phyloP scores from a whole-genome alignment of 2,113 vertebrate species.

The Helogale parvula region DNA sequence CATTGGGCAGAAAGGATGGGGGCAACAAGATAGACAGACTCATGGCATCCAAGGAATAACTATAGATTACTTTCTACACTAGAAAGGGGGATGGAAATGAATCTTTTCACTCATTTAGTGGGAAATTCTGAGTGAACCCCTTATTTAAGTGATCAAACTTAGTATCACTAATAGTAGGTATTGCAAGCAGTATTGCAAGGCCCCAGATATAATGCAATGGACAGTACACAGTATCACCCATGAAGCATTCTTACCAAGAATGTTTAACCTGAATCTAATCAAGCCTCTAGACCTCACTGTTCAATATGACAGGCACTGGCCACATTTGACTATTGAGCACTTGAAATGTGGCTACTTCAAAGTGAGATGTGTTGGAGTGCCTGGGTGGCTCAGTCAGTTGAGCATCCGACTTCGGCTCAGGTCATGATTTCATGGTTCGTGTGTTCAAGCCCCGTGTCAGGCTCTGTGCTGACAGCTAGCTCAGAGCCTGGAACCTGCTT shows the following conservation, averaged over 20 bases:
- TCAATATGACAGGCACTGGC: neutral
- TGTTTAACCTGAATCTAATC: neutral
- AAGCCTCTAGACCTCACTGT: neutral
- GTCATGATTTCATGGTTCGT: too few relatives aligned
- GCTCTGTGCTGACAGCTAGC: too few relatives aligned
- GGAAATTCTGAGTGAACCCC: neutral
- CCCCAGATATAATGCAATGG: neutral
- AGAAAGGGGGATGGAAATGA: accelerated
- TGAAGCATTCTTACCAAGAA: neutral
- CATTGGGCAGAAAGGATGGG: neutral
- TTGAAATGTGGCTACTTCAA: neutral
- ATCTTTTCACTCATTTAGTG: neutral
- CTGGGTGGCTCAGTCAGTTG: too few relatives aligned
- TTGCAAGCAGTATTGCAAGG: too few relatives aligned
- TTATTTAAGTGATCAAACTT: neutral
- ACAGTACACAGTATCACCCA: neutral
- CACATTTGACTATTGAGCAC: neutral
- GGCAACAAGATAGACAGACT: neutral
- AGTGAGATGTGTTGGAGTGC: neutral
- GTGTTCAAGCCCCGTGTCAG: too few relatives aligned
- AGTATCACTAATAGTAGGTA: neutral
- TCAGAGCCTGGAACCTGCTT: too few relatives aligned
- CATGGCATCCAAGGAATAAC: neutral
- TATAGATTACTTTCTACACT: neutral
- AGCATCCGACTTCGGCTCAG: too few relatives aligned